phyloP scores from a whole-genome alignment of 2,888 invertebrate genomes.

The Zygothrica quintamaculata region DNA sequence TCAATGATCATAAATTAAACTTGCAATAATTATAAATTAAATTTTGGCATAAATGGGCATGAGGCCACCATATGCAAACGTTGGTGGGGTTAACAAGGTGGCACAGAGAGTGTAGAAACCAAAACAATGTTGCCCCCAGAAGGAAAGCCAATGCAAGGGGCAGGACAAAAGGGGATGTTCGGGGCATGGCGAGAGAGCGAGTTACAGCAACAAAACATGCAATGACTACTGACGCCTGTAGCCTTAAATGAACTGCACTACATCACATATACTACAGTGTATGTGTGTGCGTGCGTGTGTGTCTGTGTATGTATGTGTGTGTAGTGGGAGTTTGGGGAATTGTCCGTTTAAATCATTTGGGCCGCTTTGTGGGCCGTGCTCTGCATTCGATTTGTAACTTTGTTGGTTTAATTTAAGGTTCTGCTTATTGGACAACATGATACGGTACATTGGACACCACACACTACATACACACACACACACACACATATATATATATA shows the following conservation, averaged over 20 bases:
- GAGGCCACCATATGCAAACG: slow-evolving; percentile 56
- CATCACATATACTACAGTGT: slow-evolving; percentile 34
- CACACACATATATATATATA: slow-evolving; percentile 2
- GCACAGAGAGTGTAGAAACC: slow-evolving; percentile 11
- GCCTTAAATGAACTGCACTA: slow-evolving; percentile 57
- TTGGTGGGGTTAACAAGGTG: neutral
- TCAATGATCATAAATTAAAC: slow-evolving; percentile 81
- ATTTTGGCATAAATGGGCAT: slow-evolving; percentile 77
- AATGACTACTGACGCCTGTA: slow-evolving; percentile 30
- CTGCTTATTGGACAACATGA: slow-evolving; percentile 51
- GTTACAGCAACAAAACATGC: slow-evolving; percentile 46
- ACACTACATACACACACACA: slow-evolving; percentile 13
- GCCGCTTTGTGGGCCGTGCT: slow-evolving; percentile 49
- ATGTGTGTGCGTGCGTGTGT: slow-evolving; percentile 4
- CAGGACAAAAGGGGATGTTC: neutral
- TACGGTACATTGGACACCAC: slow-evolving; percentile 27
- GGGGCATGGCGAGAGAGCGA: slow-evolving; percentile 1
- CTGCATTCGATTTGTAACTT: slow-evolving; percentile 59
- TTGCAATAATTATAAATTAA: slow-evolving; percentile 81
- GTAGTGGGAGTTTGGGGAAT: slow-evolving; percentile 40
- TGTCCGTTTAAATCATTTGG: slow-evolving; percentile 60
- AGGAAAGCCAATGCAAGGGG: neutral
- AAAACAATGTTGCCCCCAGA: slow-evolving; percentile 13
- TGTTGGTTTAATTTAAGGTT: slow-evolving; percentile 60
- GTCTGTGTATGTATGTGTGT: slow-evolving; percentile 17